A percentile compares a stretch with the other conserved stretches of the same genome.
Conservation (phyloP, 2,888 invertebrate species). For the Linnaemya tessellans region DNA sequence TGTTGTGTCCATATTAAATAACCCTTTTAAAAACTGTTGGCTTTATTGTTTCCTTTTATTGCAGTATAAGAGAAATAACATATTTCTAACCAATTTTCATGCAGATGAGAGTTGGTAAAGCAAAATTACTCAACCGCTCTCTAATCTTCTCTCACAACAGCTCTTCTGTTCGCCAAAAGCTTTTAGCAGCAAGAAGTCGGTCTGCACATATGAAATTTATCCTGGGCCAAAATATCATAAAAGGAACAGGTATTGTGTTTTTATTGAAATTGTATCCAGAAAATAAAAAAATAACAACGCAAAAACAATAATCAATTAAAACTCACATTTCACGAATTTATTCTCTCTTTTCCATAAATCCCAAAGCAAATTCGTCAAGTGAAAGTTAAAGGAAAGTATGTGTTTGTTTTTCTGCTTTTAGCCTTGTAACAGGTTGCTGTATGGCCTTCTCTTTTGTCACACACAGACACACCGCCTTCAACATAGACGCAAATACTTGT, state of each 20-base stretch:
- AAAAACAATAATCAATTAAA: conserved; percentile 1
- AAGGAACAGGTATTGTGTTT: conserved; percentile 27
- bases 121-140: not conserved
- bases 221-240: conserved; percentile 59
- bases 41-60: conserved; percentile 9
- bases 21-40: not conserved
- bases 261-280: conserved; percentile 1
- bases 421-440: conserved; percentile 71
- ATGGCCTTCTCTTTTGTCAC: conserved; percentile 43
- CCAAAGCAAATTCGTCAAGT: not conserved
- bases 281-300: not conserved
- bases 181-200: conserved; percentile 46
- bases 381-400: not conserved
- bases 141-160: not conserved
- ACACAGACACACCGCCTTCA: not conserved
- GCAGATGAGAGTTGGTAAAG: not conserved
- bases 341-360: not conserved
- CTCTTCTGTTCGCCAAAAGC: conserved; percentile 41
- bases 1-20: no score
- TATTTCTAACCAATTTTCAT: not conserved
- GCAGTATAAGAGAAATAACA: conserved; percentile 48
- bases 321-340: conserved; percentile 14
- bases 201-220: conserved; percentile 42
- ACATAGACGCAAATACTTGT: conserved; percentile 26
- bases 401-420: conserved; percentile 18